These are phyloP conservation scores for Lycophotia porphyrea DNA, from an alignment of 2,888 invertebrate species.

Conservation along the genomic window DNA sequence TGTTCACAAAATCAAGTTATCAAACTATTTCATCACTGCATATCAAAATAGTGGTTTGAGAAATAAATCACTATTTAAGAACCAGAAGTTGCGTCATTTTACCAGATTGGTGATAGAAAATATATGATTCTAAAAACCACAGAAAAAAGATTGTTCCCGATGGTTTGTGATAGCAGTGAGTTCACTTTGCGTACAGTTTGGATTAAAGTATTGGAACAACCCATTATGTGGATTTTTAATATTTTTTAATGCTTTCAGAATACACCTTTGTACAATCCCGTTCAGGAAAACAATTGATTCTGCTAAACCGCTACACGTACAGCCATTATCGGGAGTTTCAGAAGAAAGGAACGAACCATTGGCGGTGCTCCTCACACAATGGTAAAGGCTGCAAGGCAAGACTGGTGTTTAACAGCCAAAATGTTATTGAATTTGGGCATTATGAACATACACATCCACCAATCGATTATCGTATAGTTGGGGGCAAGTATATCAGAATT, in stretches of 20 bases:
- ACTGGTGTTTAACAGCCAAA: constrained; percentile 19
- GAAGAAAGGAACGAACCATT: constrained; percentile 41
- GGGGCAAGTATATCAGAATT: not conserved
- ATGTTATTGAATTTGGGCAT: constrained; percentile 16
- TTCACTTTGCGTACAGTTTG: too few relatives aligned
- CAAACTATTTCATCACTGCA: too few relatives aligned
- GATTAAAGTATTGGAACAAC: not conserved
- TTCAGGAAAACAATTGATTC: constrained; percentile 30
- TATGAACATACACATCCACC: constrained; percentile 38
- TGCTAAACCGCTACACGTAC: constrained; percentile 39
- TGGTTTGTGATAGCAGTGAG: too few relatives aligned
- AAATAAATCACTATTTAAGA: too few relatives aligned
- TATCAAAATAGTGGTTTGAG: too few relatives aligned
- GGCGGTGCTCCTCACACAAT: constrained; percentile 51
- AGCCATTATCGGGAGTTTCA: not conserved
- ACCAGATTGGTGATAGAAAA: too few relatives aligned
- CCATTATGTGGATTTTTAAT: too few relatives aligned
- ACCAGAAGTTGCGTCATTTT: too few relatives aligned
- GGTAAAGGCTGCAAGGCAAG: constrained; percentile 47
- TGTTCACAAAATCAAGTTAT: too few relatives aligned
- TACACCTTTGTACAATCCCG: constrained; percentile 19
- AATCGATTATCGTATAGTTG: not conserved
- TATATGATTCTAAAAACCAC: too few relatives aligned
- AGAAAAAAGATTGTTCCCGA: too few relatives aligned
- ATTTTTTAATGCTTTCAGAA: constrained; percentile 32